These are phyloP conservation scores for Drosophila picticornis DNA, from an alignment of 2,888 invertebrate species.

Conservation along the genomic window DNA sequence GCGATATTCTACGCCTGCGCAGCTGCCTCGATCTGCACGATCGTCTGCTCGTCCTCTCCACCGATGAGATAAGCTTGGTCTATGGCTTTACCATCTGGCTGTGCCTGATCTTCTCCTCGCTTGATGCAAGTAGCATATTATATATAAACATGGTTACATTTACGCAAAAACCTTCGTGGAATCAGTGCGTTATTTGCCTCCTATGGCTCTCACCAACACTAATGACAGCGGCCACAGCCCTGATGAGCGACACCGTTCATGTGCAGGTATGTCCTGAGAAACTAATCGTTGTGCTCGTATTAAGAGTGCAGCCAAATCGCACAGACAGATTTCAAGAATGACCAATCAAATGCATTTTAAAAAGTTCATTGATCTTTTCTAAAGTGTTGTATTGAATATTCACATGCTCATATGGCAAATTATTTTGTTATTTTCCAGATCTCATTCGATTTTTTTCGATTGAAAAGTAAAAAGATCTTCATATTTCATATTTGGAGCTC, in stretches of 20 bases:
- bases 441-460: background rate
- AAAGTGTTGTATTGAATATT: background rate
- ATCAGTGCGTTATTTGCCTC: slow-evolving; percentile 19
- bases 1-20: slow-evolving; percentile 48
- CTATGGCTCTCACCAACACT: slow-evolving; percentile 66
- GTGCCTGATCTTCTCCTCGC: slow-evolving; percentile 53
- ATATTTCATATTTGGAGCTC: background rate
- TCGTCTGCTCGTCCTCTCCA: slow-evolving; percentile 63
- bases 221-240: slow-evolving; percentile 48
- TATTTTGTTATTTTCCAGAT: background rate
- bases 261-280: slow-evolving; percentile 63
- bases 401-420: background rate
- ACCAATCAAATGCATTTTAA: background rate
- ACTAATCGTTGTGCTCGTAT: background rate
- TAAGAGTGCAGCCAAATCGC: too few relatives aligned
- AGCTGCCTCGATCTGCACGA: slow-evolving; percentile 63
- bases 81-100: slow-evolving; percentile 72
- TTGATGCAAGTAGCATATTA: slow-evolving; percentile 61
- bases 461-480: background rate
- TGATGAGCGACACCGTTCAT: slow-evolving; percentile 61
- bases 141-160: slow-evolving; percentile 51
- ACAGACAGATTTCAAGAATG: background rate
- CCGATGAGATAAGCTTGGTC: slow-evolving; percentile 64
- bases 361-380: background rate
- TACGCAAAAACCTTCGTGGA: background rate